Conservation (phyloP, 2,888 invertebrate species). For the Chironomus riparius region DNA sequence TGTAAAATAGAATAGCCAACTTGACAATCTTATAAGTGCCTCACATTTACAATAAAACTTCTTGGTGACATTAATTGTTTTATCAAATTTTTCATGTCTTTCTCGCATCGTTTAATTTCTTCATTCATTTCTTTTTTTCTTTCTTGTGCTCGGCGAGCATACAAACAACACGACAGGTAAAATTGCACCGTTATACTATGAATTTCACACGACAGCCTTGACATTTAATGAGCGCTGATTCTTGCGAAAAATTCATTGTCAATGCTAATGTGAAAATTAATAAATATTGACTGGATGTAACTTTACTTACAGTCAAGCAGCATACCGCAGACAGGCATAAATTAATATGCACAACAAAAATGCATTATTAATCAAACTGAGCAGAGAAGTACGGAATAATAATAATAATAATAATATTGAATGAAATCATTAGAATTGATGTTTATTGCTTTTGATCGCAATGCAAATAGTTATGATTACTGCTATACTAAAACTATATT, state of each 20-base stretch:
- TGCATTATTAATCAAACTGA: not conserved
- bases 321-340: constrained; percentile 5
- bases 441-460: not conserved
- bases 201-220: constrained; percentile 6
- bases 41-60: not conserved
- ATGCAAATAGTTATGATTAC: not conserved
- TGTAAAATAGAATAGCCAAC: no score
- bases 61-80: not conserved
- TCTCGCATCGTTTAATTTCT: no score
- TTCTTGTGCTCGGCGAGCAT: not conserved
- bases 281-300: not conserved
- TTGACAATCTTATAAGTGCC: not conserved
- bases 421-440: not conserved
- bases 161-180: not conserved
- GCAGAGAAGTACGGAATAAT: not conserved
- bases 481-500: not conserved
- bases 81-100: not conserved
- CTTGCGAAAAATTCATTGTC: constrained; percentile 4
- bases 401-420: not conserved
- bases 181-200: not conserved
- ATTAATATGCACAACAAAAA: not conserved
- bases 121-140: not conserved
- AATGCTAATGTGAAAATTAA: constrained; percentile 4
- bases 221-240: not conserved
- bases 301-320: not conserved